phyloP scores from a whole-genome alignment of 2,797 vertebrate species.

The Carduelis carduelis region DNA sequence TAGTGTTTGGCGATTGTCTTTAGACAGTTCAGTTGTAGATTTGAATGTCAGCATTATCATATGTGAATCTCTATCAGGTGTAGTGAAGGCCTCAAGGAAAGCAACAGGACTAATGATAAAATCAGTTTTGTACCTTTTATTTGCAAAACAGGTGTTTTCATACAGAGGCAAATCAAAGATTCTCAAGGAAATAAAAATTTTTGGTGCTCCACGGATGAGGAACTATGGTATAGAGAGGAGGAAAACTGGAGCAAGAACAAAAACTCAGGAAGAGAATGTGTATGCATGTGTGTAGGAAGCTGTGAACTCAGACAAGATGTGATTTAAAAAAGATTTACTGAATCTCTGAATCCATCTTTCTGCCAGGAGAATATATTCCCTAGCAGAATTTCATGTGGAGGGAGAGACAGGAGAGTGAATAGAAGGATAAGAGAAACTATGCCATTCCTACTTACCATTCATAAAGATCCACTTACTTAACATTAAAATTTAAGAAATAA shows the following conservation, averaged over 20 bases:
- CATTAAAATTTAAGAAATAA: neutral
- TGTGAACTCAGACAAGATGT: neutral
- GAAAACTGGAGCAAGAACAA: neutral
- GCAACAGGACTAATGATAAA: neutral
- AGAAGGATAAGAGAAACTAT: neutral
- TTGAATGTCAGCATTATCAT: slow-evolving; percentile 42
- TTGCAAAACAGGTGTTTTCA: neutral
- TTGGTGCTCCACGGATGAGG: neutral
- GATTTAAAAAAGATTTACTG: neutral
- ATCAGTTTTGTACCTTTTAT: neutral
- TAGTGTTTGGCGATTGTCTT: slow-evolving; percentile 29
- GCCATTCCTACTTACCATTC: neutral
- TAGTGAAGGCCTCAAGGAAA: neutral
- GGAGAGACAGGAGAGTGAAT: neutral
- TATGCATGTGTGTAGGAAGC: neutral
- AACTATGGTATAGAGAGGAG: neutral
- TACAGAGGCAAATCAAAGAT: neutral
- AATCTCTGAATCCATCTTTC: neutral
- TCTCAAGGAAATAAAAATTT: neutral
- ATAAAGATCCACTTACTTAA: neutral
- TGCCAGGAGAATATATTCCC: neutral
- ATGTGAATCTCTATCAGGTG: neutral
- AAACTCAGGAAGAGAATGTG: neutral
- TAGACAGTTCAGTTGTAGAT: neutral
- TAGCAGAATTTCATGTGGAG: neutral